Conservation (phyloP, 1,140 invertebrate genomes). For the Branchinecta lindahli region DNA sequence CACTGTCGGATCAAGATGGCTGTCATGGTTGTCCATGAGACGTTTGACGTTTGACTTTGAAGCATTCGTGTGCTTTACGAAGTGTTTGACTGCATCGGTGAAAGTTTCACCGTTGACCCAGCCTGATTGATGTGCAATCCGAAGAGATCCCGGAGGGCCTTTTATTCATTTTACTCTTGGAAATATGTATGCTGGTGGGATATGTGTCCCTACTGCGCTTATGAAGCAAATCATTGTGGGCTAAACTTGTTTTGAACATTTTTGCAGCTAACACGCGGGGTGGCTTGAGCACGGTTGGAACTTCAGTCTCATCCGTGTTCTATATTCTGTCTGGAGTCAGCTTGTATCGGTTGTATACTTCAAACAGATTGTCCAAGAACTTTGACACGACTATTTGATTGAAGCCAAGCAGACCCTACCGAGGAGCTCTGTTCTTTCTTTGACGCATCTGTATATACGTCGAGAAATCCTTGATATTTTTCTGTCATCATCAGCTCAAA, state of each 20-base stretch:
- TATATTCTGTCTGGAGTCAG: constrained; percentile 25
- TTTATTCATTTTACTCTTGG: constrained; percentile 29
- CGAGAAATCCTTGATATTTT: no score
- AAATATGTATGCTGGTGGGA: constrained; percentile 33
- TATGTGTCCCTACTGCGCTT: constrained; percentile 28
- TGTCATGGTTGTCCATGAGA: constrained; percentile 21
- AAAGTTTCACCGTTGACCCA: constrained; percentile 28
- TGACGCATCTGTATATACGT: no score
- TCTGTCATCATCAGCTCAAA: no score
- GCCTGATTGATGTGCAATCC: constrained; percentile 21
- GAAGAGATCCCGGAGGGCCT: constrained; percentile 29
- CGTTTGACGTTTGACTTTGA: constrained; percentile 23
- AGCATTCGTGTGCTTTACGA: constrained; percentile 26
- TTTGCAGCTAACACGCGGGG: constrained; percentile 17
- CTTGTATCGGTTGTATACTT: constrained; percentile 22
- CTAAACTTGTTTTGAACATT: constrained; percentile 28
- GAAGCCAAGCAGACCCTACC: no score
- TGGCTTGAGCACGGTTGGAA: constrained; percentile 29
- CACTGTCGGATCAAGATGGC: constrained; percentile 23
- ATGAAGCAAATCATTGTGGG: constrained; percentile 30
- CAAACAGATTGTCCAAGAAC: constrained; percentile 21
- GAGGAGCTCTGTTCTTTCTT: no score
- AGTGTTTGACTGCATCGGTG: constrained; percentile 26
- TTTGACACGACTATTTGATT: neutral
- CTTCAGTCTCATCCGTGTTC: constrained; percentile 33